Evolutionary conservation across 1,140 invertebrate genomes (phyloP), one percentile per base, ranked within the genome.

Genomic region (Pseudomyrmex sp.): DNA sequence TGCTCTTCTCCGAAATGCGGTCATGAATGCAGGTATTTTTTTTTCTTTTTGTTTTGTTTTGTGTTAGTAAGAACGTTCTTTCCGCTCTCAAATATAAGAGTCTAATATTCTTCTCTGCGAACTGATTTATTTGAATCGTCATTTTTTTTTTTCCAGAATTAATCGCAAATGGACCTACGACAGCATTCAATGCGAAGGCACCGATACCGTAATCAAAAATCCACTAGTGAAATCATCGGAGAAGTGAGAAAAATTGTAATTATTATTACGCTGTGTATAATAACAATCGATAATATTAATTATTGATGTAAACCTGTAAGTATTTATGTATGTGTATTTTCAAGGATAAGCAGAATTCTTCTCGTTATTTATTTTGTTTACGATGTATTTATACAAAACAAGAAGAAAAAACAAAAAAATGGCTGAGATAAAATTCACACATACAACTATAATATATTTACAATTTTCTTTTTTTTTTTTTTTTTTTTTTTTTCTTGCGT

Each of bases 1-100:
- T 98, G 97, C 88, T 85, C 80, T 10, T 96, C 96, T 0, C 82
- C 89, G 2, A 96, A 96, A 91, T 96, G 96, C 93, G 96, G 95
- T 13, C 94, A 95, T 66, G 96, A 96, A 70, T 96, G 96, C 94
- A 95, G 95, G 95, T 95, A 56, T 35, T 35, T 35, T 35, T 35
- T 35, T 35, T 18, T n/a, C n/a, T 5, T 35, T 35, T 35, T 35
- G 35, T 35, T 35, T 35, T 4, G 18, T 35, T 35, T 35, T 7
- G 18, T 18, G 0, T 62, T 1, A 4, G 8, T 20, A 18, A 56
- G n/a, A 56, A 15, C 35, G 35, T 35, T 35, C 0, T 61, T 73
- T 73, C 7, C 13, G 18, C 35, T 68, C 18, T 65, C 46, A 3
- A 50, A 18, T 15, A 0, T 15, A 0, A 50, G 26, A 12, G 2